These are phyloP conservation scores for Toxotes lorentzi DNA, from an alignment of 2,797 vertebrate species.

Conservation along the genomic window DNA sequence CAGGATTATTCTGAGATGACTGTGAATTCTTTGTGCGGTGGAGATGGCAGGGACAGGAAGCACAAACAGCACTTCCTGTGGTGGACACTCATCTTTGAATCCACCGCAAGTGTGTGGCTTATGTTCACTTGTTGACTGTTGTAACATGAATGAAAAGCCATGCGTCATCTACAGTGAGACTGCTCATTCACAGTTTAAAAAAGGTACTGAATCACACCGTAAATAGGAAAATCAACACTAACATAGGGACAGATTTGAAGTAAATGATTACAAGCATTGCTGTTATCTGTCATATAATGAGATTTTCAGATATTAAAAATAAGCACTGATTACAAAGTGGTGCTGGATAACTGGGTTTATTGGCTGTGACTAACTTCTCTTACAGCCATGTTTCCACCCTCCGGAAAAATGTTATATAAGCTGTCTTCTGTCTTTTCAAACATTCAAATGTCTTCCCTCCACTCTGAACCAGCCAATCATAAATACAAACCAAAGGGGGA, in stretches of 20 bases:
- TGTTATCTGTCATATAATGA: constrained; percentile 10
- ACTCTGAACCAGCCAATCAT: constrained; percentile 56
- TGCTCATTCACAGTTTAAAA: constrained; percentile 1
- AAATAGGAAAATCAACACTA: constrained; percentile 6
- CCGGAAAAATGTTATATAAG: constrained; percentile 14
- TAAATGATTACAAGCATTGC: constrained; percentile 3
- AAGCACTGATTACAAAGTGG: constrained; percentile 5
- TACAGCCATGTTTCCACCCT: constrained; percentile 4
- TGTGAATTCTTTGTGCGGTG: constrained; percentile 76
- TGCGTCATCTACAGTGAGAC: background rate
- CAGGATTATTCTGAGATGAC: constrained; percentile 78
- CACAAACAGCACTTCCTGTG: constrained; percentile 42
- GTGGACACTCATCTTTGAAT: constrained; percentile 51
- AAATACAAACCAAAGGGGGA: background rate
- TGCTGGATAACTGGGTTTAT: constrained; percentile 34
- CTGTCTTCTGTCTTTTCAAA: constrained; percentile 25
- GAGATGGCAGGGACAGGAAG: constrained; percentile 67
- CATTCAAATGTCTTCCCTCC: constrained; percentile 59
- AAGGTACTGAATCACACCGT: background rate
- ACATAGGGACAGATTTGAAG: constrained; percentile 1
- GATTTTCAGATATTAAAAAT: constrained; percentile 26
- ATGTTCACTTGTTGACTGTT: constrained; percentile 22
- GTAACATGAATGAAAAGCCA: constrained; percentile 28
- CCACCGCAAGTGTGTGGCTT: constrained; percentile 14
- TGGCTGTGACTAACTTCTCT: constrained; percentile 28